Evolutionary conservation across 2,797 vertebrate species (phyloP), one percentile per base, ranked within the genome.

Genomic region (Peromyscus attwateri): DNA sequence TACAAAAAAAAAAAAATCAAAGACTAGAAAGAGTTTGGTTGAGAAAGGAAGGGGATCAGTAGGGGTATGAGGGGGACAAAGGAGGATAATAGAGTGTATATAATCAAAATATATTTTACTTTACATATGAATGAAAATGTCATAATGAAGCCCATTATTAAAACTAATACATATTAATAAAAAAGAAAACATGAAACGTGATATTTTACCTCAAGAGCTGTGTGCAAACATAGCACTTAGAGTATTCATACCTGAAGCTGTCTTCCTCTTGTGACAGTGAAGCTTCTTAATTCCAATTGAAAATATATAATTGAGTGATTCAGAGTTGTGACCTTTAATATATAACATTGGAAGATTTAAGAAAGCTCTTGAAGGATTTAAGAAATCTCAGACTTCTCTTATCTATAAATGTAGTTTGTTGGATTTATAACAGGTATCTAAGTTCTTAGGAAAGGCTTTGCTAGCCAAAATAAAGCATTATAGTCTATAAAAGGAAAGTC

Each of bases 401-500:
- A 55, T 55, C 52, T 55, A 55, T 55, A 55, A 55, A 55, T 16
- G 14, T 55, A 14, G 52, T 55, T 94, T 87, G 21, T 52, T 96
- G 62, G 70, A 76, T 87, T 96, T 94, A 75, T 19, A 89, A 84
- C 34, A 89, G 57, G 2, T 76, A 88, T 89, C 91, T 89, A 89
- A 83, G 55, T 79, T 85, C 46, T 92, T 82, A 75, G 29, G 37
- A 95, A 91, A 9, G 66, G 23, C 95, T 94, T 94, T 91, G 13
- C 87, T 84, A 70, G 57, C 84, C 93, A 92, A 92, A 95, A 80
- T 49, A 73, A 95, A 73, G 46, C 92, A 90, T 43, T 55, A 7
- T 40, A 64, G 55, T 46, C 79, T 94, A 93, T 76, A 75, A 89
- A 75, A 90, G 40, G 52, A 91, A 97, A 93, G 68, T 95, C 62